These are phyloP conservation scores for Helicoverpa zea DNA, from an alignment of 1,140 invertebrate species.

Conservation along the genomic window DNA sequence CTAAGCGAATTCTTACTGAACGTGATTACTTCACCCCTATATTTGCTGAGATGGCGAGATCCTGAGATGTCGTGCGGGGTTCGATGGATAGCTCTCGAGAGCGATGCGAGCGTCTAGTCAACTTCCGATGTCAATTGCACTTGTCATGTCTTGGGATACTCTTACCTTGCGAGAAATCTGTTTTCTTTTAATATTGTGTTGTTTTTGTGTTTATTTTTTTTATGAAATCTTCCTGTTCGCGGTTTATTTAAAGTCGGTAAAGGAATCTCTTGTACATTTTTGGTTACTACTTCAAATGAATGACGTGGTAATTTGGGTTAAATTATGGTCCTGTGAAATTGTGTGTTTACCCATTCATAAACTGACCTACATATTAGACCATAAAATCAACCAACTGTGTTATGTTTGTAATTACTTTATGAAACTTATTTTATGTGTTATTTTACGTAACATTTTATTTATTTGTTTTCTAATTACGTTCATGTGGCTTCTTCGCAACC, in stretches of 20 bases:
- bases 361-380: background rate
- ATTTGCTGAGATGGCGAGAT: background rate
- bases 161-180: background rate
- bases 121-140: constrained; percentile 4
- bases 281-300: too few species aligned
- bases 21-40: too few species aligned
- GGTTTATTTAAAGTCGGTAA: too few species aligned
- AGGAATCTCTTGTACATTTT: too few species aligned
- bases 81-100: constrained; percentile 17
- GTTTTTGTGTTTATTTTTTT: background rate
- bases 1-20: too few species aligned
- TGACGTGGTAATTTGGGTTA: too few species aligned
- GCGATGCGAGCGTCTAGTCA: constrained; percentile 4
- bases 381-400: too few species aligned
- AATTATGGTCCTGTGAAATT: too few species aligned
- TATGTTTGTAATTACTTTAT: background rate
- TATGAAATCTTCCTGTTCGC: too few species aligned
- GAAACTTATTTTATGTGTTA: background rate
- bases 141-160: background rate
- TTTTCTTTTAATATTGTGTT: background rate
- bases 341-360: too few species aligned
- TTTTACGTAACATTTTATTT: background rate
- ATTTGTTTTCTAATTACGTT: background rate
- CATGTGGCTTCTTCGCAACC: constrained; percentile 8
- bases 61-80: background rate